phyloP scores from a whole-genome alignment of 2,888 invertebrate genomes.

The Spicauda simplicius region DNA sequence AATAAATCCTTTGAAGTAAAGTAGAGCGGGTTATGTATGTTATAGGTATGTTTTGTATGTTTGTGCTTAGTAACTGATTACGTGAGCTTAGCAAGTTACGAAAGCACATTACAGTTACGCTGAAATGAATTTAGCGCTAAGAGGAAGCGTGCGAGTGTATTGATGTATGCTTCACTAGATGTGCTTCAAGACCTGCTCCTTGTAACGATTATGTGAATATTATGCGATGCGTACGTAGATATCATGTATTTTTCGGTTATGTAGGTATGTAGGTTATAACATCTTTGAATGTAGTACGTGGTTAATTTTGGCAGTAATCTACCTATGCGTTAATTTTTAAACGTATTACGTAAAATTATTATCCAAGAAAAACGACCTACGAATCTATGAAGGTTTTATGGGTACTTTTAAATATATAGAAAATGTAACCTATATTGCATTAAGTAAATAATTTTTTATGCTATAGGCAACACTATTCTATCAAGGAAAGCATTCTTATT shows the following conservation, averaged over 20 bases:
- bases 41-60: constrained; percentile 32
- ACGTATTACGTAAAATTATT: too few relatives aligned
- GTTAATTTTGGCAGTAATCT: too few relatives aligned
- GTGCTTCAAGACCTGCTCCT: constrained; percentile 35
- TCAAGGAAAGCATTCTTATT: too few relatives aligned
- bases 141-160: constrained; percentile 59
- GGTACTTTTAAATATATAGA: too few relatives aligned
- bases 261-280: neutral
- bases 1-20: constrained; percentile 18
- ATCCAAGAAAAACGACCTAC: too few relatives aligned
- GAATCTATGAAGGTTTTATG: too few relatives aligned
- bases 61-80: constrained; percentile 68
- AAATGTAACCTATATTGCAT: too few relatives aligned
- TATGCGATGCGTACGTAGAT: neutral
- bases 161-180: constrained; percentile 50
- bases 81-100: constrained; percentile 74
- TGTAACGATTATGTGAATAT: constrained; percentile 7
- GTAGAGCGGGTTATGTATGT: constrained; percentile 20
- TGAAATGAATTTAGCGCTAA: constrained; percentile 73
- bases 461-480: too few relatives aligned
- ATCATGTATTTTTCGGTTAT: neutral
- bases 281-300: neutral
- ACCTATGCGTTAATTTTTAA: too few relatives aligned
- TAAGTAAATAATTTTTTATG: too few relatives aligned
- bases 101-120: constrained; percentile 67